Evolutionary conservation across 2,113 vertebrate species (phyloP).

Genomic region (Myrmophylax atrothorax): DNA sequence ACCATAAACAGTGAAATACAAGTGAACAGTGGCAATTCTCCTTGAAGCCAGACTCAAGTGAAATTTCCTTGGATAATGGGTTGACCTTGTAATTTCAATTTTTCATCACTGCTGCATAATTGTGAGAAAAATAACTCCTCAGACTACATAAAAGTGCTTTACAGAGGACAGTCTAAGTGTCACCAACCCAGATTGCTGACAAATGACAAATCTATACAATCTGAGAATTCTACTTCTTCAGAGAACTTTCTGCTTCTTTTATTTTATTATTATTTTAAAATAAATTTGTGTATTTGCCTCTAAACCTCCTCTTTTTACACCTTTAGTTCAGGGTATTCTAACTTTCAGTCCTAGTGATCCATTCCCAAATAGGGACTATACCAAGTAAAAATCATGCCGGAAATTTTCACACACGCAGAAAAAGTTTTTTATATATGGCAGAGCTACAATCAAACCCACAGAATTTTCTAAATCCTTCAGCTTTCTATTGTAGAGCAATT

Average conservation of each 20-base stretch:
- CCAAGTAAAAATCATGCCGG: not conserved
- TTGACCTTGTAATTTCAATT: constrained; percentile 12
- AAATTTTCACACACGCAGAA: not conserved
- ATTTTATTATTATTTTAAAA: not conserved
- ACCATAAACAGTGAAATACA: not conserved
- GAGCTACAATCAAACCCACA: not conserved
- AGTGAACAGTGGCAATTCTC: not conserved
- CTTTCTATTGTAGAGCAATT: not conserved
- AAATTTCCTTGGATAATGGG: not conserved
- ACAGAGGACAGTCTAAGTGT: not conserved
- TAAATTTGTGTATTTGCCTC: not conserved
- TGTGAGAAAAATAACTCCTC: not conserved
- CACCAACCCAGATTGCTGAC: not conserved
- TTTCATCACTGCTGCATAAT: not conserved
- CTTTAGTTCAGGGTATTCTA: not conserved
- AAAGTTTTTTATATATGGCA: not conserved
- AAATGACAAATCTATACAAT: not conserved
- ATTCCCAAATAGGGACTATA: not conserved
- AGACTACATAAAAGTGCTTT: not conserved
- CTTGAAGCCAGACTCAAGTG: not conserved
- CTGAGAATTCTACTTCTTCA: not conserved
- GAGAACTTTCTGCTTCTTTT: not conserved
- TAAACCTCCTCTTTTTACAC: not conserved
- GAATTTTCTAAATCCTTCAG: not conserved
- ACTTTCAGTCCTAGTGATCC: not conserved